Base-by-base conservation (phyloP, 2,797 vertebrate genomes). In the Acipenser transmontanus region DNA sequence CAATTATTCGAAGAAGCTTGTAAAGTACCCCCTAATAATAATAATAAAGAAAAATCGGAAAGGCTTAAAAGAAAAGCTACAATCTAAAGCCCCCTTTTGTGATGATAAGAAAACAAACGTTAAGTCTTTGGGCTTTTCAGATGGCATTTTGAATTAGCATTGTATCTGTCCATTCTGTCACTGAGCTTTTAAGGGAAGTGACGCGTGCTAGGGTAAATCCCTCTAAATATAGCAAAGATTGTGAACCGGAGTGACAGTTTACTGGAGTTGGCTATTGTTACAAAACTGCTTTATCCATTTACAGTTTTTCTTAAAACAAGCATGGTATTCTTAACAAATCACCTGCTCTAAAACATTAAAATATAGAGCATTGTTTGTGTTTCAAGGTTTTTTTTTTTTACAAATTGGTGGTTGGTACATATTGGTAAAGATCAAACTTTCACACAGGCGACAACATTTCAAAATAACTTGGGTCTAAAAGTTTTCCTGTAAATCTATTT, bases 161-260 rank as follows among this genome's bases (percentile, higher is more conserved):
- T 17, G 47, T 49, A 14, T 11, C 49, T 48, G 48, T 49, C 54
- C 49, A 47, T 48, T 59, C 59, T 61, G 52, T 51, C 56, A 65
- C 49, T 14, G 13, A 20, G 59, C 50, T 49, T 61, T 61, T 34
- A 57, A 52, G 59, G 50, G 59, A 62, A 66, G 12, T 49, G 59
- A 67, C 59, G 66, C 66, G 66, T 67, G 52, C 48, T 62, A 49
- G 48, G 65, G 54, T 50, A 62, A 64, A 69, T 56, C 61, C 14
- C 9, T 72, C 61, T 12, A 68, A 71, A 61, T 62, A 57, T 7
- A 49, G 63, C 52, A 50, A 60, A 64, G 62, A 51, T n/a, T 47
- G 20, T 65, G 51, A 66, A 64, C 50, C 20, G 49, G 65, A 68
- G 67, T 69, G 67, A 70, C 73, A 63, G 70, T 1, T 66, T 50